Evolutionary conservation across 2,888 invertebrate species (phyloP), one percentile per base, ranked within the genome.

Genomic region (Polydrusus tereticollis): DNA sequence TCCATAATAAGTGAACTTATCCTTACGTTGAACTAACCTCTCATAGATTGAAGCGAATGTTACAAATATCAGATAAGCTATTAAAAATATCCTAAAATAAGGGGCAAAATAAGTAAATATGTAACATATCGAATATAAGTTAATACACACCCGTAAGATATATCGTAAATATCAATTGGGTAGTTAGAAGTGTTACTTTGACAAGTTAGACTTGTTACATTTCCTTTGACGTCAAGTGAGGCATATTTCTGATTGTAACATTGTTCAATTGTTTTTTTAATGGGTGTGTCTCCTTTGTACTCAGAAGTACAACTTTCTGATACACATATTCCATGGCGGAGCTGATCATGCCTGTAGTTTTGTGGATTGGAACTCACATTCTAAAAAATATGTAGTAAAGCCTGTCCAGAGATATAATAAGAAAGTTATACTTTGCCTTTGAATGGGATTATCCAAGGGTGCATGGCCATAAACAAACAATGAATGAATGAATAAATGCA

Each of bases 241-340:
- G 26, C 36, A 67, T 74, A 81, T 72, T 82, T 82, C 41, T 63
- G 69, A 29, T 76, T 78, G 52, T 79, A 81, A 69, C 81, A 82
- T 38, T 38, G 26, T 64, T 80, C 62, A 2, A 78, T 73, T 26
- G 75, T 38, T 29, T 69, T 58, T 20, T 52, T 14, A 18, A 55
- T 33, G 5, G 64, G 8, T 18, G 12, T 41, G 10, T 57, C 14
- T 8, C 20, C 57, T 52, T 43, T 21, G 21, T 72, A 60, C 52
- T 63, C 29, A 29, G 60, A 29, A 3, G 78, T 77, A 67, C 82
- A 83, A 7, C 75, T 74, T 50, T 76, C 64, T 26, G 78, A 74
- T 10, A 83, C 73, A 63, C 83, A 83, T 41, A 83, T 77, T 12
- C 82, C 81, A 71, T 82, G 80, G 58, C 82, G 73, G 21, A 83